Percentiles rank a stretch among this genome's conserved stretches.
phyloP scores from a whole-genome alignment of 2,888 invertebrate species.

The Clanis bilineata region DNA sequence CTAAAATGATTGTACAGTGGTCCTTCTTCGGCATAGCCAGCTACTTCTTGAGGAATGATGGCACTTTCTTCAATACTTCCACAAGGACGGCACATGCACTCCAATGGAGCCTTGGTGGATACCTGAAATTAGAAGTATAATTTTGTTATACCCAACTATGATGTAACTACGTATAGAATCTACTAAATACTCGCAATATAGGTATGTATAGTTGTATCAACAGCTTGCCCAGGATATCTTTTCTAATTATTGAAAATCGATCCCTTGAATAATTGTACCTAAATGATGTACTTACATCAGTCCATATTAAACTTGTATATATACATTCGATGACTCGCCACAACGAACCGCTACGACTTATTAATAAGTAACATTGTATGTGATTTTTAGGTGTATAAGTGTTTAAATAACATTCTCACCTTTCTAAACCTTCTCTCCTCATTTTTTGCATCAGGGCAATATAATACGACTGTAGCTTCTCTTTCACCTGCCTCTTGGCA shows the following conservation, averaged over 20 bases:
- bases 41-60: slow-evolving; percentile 94
- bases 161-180: too few species aligned
- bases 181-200: too few species aligned
- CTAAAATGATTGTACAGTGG: slow-evolving; percentile 91
- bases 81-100: slow-evolving; percentile 97
- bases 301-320: too few species aligned
- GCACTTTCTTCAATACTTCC: slow-evolving; percentile 93
- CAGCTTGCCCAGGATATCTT: too few species aligned
- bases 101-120: slow-evolving; percentile 94
- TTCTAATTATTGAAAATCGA: too few species aligned
- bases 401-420: slow-evolving; percentile 76
- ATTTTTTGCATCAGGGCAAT: slow-evolving; percentile 93
- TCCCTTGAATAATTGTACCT: too few species aligned
- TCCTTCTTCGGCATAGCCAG: slow-evolving; percentile 91
- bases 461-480: slow-evolving; percentile 93
- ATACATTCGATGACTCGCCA: too few species aligned
- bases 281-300: too few species aligned
- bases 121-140: slow-evolving; percentile 83
- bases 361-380: too few species aligned
- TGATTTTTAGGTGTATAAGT: too few species aligned
- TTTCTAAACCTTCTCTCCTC: slow-evolving; percentile 93
- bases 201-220: too few species aligned
- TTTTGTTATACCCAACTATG: not conserved
- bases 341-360: too few species aligned
- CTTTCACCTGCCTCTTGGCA: slow-evolving; percentile 97